Conservation (phyloP, 2,797 vertebrate species). For the Monodelphis domestica region DNA sequence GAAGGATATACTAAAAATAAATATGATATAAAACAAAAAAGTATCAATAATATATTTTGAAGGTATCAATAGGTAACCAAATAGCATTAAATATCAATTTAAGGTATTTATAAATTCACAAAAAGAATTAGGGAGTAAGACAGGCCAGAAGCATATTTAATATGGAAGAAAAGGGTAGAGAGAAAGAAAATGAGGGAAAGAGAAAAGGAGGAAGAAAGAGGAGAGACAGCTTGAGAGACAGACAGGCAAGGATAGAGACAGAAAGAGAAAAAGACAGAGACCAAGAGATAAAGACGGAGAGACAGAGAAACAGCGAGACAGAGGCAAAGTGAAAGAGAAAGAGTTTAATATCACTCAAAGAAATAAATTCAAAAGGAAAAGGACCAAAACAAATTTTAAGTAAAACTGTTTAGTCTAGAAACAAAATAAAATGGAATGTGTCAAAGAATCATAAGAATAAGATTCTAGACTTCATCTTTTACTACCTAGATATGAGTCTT, state of each 20-base stretch:
- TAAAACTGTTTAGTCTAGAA: not conserved
- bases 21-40: not conserved
- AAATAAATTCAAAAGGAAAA: not conserved
- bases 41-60: not conserved
- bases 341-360: not conserved
- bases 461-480: not conserved
- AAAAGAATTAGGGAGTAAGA: not conserved
- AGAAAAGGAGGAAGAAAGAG: too few relatives aligned
- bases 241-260: too few relatives aligned
- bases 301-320: not conserved
- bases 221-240: too few relatives aligned
- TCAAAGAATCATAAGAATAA: not conserved
- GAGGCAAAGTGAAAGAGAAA: too few relatives aligned
- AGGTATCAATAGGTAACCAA: not conserved
- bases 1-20: not conserved
- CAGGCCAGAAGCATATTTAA: not conserved
- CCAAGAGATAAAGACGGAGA: too few relatives aligned
- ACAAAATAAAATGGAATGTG: not conserved
- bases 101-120: not conserved
- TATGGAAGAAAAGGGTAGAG: too few relatives aligned
- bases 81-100: not conserved
- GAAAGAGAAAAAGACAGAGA: too few relatives aligned
- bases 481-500: not conserved
- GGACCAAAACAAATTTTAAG: not conserved
- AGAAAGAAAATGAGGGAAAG: too few relatives aligned